phyloP scores from a whole-genome alignment of 2,888 invertebrate genomes.

The Mesorhabditis spiculigera region DNA sequence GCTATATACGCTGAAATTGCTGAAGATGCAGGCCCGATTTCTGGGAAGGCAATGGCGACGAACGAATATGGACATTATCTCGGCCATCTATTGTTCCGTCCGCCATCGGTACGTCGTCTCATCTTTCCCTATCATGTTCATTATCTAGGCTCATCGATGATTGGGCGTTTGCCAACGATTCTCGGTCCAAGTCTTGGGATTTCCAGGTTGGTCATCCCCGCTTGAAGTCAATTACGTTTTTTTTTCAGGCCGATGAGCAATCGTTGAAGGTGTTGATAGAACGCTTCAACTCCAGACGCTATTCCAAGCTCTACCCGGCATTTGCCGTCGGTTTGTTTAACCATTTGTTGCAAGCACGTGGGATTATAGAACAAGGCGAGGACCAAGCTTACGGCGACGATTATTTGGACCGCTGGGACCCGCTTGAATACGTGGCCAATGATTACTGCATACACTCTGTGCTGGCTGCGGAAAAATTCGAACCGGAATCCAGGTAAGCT shows the following conservation, averaged over 20 bases:
- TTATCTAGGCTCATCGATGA: slow-evolving; percentile 81
- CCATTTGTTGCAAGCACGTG: not conserved
- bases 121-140: not conserved
- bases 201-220: slow-evolving; percentile 88
- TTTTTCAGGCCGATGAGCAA: slow-evolving; percentile 86
- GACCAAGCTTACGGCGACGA: slow-evolving; percentile 38
- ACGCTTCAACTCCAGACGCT: slow-evolving; percentile 88
- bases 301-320: slow-evolving; percentile 63
- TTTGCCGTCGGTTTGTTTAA: slow-evolving; percentile 36
- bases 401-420: slow-evolving; percentile 22
- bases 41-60: slow-evolving; percentile 97
- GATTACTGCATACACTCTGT: not conserved
- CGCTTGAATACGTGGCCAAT: not conserved
- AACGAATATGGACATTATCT: slow-evolving; percentile 98
- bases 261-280: slow-evolving; percentile 88
- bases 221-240: slow-evolving; percentile 84
- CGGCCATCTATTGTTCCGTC: slow-evolving; percentile 92
- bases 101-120: slow-evolving; percentile 60
- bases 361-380: slow-evolving; percentile 31
- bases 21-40: slow-evolving; percentile 98
- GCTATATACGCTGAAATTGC: slow-evolving; percentile 88
- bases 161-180: slow-evolving; percentile 97
- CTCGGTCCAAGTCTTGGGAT: slow-evolving; percentile 25
- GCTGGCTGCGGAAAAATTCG: slow-evolving; percentile 38
- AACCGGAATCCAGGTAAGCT: slow-evolving; percentile 17